Percentiles rank a stretch among this genome's conserved stretches.
Evolutionary conservation across 2,888 invertebrate genomes (phyloP).

Genomic region (Zygothrica quintamaculata): DNA sequence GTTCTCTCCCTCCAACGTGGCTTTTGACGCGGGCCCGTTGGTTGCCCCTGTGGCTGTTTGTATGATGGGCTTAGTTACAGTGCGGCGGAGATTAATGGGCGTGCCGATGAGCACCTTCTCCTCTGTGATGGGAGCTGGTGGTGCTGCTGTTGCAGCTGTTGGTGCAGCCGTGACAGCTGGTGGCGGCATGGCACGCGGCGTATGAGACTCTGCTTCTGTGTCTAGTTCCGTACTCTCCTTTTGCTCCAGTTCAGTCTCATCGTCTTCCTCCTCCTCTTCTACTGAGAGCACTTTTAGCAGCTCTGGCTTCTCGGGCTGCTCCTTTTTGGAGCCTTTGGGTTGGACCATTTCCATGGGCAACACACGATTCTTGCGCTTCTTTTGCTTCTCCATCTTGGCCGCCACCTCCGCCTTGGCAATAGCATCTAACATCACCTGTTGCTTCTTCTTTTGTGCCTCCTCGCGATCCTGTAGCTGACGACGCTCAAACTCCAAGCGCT

Average conservation of each 20-base stretch:
- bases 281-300: conserved; percentile 60
- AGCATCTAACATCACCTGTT: conserved; percentile 91
- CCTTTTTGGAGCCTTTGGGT: conserved; percentile 34
- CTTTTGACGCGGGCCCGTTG: conserved; percentile 3
- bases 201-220: conserved; percentile 33
- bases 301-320: conserved; percentile 39
- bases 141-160: conserved; percentile 2
- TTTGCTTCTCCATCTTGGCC: conserved; percentile 89
- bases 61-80: conserved; percentile 78
- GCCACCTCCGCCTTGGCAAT: conserved; percentile 91
- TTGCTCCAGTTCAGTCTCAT: background rate
- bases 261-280: conserved; percentile 64
- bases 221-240: background rate
- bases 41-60: conserved; percentile 34
- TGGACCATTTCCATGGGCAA: conserved; percentile 56
- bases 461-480: conserved; percentile 88
- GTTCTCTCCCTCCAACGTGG: conserved; percentile 64
- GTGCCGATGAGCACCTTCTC: conserved; percentile 84
- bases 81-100: conserved; percentile 82
- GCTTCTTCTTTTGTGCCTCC: conserved; percentile 89
- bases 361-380: conserved; percentile 82
- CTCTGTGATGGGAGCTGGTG: conserved; percentile 50
- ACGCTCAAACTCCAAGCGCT: conserved; percentile 90
- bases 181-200: conserved; percentile 56
- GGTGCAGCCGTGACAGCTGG: conserved; percentile 10